Evolutionary conservation across 2,113 vertebrate genomes (phyloP).

Genomic region (Zosterops hypoxanthus): DNA sequence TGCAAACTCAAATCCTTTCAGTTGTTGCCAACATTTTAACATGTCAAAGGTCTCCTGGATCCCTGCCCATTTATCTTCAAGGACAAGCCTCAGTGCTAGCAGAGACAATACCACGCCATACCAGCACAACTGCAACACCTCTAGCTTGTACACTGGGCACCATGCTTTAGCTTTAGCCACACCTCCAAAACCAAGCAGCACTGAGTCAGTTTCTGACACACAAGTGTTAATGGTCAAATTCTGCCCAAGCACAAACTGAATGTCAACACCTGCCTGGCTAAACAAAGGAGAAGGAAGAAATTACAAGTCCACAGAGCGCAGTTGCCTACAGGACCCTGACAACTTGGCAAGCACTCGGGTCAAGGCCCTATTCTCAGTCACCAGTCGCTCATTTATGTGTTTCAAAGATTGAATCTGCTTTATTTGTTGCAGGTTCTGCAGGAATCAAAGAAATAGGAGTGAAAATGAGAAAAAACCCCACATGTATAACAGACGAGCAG

Average conservation of each 20-base stretch:
- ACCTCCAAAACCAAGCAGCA: conserved; percentile 48
- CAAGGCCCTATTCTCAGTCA: conserved; percentile 98
- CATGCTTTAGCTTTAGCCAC: conserved; percentile 73
- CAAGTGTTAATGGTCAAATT: conserved; percentile 73
- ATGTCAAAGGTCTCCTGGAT: background rate
- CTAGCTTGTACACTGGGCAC: conserved; percentile 5
- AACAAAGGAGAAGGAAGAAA: conserved; percentile 82
- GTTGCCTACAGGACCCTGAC: conserved; percentile 90
- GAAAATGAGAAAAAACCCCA: conserved; percentile 10
- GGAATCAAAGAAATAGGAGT: conserved; percentile 77
- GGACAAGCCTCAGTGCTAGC: background rate
- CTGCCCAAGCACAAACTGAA: conserved; percentile 74
- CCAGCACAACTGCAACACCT: background rate
- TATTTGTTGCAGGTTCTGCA: conserved; percentile 95
- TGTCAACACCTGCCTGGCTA: conserved; percentile 91
- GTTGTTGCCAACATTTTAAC: background rate
- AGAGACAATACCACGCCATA: background rate
- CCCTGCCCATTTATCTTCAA: background rate
- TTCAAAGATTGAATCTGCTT: conserved; percentile 95
- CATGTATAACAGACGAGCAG: conserved; percentile 13
- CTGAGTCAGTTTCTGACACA: conserved; percentile 63
- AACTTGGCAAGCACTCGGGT: conserved; percentile 93
- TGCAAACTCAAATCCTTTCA: background rate
- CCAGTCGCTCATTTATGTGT: conserved; percentile 93
- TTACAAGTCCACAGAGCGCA: conserved; percentile 87